These are phyloP conservation scores for Cyclina sinensis DNA, from an alignment of 1,140 invertebrate species.

Conservation along the genomic window DNA sequence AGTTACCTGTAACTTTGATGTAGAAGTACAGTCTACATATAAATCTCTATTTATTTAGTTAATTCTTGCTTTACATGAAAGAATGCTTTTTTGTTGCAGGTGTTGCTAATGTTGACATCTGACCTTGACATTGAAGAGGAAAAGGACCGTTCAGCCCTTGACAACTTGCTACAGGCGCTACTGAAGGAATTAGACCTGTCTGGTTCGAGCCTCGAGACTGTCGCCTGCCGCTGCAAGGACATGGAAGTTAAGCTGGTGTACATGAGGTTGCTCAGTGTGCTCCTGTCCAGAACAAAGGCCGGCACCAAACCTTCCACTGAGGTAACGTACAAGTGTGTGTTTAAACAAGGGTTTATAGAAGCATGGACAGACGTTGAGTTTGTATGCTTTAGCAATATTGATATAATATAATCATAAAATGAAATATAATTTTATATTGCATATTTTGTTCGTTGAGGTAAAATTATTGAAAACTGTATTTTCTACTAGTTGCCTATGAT, in stretches of 20 bases:
- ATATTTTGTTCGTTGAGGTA: too few species aligned
- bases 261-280: slow-evolving; percentile 91
- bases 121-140: slow-evolving; percentile 96
- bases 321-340: slow-evolving; percentile 85
- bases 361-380: too few species aligned
- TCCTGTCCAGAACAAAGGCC: slow-evolving; percentile 92
- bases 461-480: too few species aligned
- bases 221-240: slow-evolving; percentile 73
- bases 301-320: slow-evolving; percentile 87
- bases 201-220: slow-evolving; percentile 80
- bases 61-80: too few species aligned
- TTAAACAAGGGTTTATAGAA: too few species aligned
- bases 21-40: too few species aligned
- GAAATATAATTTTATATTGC: too few species aligned
- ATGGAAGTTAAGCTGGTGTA: slow-evolving; percentile 95
- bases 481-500: too few species aligned
- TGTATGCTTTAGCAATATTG: too few species aligned
- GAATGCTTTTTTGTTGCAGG: slow-evolving; percentile 87
- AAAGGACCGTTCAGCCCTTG: slow-evolving; percentile 90
- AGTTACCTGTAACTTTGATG: too few species aligned
- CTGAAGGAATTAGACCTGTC: slow-evolving; percentile 93
- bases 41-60: too few species aligned
- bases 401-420: too few species aligned
- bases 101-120: slow-evolving; percentile 95
- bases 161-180: slow-evolving; percentile 91